Base-by-base conservation (phyloP, 64 coral and sea anemone species). In the Acropora yongei region DNA sequence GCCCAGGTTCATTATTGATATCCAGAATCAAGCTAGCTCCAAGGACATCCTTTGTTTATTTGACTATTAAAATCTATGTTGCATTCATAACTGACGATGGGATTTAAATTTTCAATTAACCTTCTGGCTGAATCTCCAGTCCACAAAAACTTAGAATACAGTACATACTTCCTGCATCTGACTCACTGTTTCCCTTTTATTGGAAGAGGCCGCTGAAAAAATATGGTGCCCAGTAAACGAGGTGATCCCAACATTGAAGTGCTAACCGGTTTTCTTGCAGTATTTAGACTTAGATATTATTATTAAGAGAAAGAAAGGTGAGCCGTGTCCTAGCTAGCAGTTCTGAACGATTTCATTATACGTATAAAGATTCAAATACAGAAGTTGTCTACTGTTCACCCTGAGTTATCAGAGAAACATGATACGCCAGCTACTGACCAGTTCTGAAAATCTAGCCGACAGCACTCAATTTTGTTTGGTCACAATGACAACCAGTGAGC, bases 91-190 rank as follows among this genome's bases (percentile, higher is more conserved):
- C 58, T 63, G 8, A 63, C 6, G 58, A 63, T 80, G 78, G 78
- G 30, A 45, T 80, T 80, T 80, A 80, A 80, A 80, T 47, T 80
- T 80, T 18, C 78, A 80, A 80, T 80, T 80, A 80, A 80, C 13
- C 46, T 80, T 48, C 14, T 80, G 78, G 78, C 11, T 48, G 78
- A 80, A 80, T 45, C 78, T 80, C 78, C 78, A 1, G 13, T 46
- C 78, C 78, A 1, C 44, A 79, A n/a, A 79, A 79, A 55, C 77
- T 80, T 14, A 30, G 30, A 30, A 30, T 30, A 30, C 30, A 30
- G 30, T 30, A 14, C 11, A 46, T 47, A 48, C 48, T 80, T 80
- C 39, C 78, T 80, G 12, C 49, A 45, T 41, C 40, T 74, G 71
- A 40, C 8, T 74, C 40, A 42, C 41, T 74, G 40, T 74, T 74